Base-by-base conservation (phyloP, 2,113 vertebrate genomes). In the Odocoileus virginianus region DNA sequence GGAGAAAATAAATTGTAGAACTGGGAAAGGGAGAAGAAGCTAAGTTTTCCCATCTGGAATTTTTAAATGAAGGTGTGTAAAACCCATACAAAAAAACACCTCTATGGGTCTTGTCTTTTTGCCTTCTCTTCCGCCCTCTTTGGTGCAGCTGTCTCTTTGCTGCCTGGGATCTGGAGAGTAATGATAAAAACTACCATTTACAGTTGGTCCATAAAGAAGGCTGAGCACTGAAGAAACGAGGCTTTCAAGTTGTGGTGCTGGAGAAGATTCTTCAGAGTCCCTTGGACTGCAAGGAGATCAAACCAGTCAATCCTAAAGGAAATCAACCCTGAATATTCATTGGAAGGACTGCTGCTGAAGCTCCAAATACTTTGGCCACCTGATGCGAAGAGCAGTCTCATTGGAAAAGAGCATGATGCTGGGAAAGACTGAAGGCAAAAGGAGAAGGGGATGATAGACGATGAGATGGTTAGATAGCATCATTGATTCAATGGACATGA, bases 171-270 rank as follows among this genome's bases (percentile, higher is more conserved):
- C 16, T 90, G 55, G 50, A n/a, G 2, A 55, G 40, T 67, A 82
- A 86, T 14, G 40, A 40, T 43, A 91, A 36, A 30, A 87, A 85
- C 15, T 60, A 64, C n/a, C 33, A 58, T n/a, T 89, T 89, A 79
- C 3, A 5, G 4, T 71, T 36, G 64, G 64, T 36, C 64, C n/a
- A 21, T 71, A 71, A 71, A 71, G n/a, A 71, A 71, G n/a, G 64
- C 64, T 71, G n/a, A 71, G 64, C 0, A 0, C n/a, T 1, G 0
- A 71, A 21, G n/a, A 71, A 71, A 0, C 21, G 64, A 36, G n/a
- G n/a, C n/a, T 71, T 36, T 71, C 2, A 1, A 71, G 64, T 23
- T 71, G n/a, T 5, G n/a, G n/a, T 71, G 64, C 64, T 71, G 17
- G 64, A 71, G 64, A 36, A 36, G 64, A 71, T 71, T 71, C n/a